Percentiles rank a stretch among this genome's conserved stretches.
Conservation (phyloP, 2,888 invertebrate genomes). For the Hermaeophaga mercurialis region DNA sequence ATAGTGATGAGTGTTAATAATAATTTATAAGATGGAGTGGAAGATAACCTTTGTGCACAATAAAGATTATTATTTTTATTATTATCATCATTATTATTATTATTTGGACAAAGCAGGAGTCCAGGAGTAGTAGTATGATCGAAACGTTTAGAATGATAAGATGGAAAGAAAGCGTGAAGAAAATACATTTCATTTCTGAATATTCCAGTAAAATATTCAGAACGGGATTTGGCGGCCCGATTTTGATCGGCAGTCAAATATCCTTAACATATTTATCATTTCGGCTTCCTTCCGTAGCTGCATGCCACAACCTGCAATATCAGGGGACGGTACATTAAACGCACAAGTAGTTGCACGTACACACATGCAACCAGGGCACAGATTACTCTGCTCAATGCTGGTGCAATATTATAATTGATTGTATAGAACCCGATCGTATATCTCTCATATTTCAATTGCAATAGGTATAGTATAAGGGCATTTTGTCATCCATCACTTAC, state of each 20-base stretch:
- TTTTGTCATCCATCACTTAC: slow-evolving; percentile 59
- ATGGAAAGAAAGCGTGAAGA: no score
- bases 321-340: slow-evolving; percentile 26
- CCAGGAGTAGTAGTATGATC: no score
- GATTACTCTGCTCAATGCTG: slow-evolving; percentile 14
- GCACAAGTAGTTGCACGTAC: slow-evolving; percentile 29
- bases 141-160: no score
- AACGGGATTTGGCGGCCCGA: no score
- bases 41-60: no score
- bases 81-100: no score
- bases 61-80: no score
- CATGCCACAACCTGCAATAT: not conserved
- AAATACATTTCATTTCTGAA: no score
- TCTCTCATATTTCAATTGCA: slow-evolving; percentile 57
- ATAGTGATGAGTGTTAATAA: no score
- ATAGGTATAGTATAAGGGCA: slow-evolving; percentile 57
- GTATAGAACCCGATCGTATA: slow-evolving; percentile 48
- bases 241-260: not conserved
- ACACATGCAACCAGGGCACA: slow-evolving; percentile 22
- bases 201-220: no score
- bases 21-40: no score
- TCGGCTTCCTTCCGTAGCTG: not conserved
- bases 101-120: no score
- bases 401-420: slow-evolving; percentile 51
- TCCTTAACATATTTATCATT: not conserved